Evolutionary conservation across 2,113 vertebrate genomes (phyloP).

Genomic region (Microtus montanus): DNA sequence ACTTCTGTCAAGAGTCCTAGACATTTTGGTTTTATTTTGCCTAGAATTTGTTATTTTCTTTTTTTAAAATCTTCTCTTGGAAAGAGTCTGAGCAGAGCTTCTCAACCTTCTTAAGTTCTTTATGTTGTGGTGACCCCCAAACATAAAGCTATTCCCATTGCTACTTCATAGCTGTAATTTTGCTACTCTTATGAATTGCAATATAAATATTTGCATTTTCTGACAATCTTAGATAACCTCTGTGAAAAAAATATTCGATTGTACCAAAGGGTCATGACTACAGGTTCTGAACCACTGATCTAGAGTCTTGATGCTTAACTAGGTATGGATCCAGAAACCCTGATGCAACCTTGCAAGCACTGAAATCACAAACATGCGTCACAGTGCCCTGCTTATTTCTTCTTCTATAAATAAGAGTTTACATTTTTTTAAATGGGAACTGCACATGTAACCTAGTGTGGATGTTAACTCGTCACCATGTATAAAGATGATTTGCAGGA

Average conservation of each 20-base stretch:
- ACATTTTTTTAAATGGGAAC: not conserved
- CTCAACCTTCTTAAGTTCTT: not conserved
- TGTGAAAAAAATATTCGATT: not conserved
- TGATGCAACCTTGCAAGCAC: not conserved
- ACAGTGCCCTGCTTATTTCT: not conserved
- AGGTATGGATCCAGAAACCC: not conserved
- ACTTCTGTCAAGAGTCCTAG: constrained; percentile 10
- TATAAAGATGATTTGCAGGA: not conserved
- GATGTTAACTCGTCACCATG: not conserved
- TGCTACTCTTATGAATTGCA: not conserved
- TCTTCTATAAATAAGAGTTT: constrained; percentile 24
- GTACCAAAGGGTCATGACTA: not conserved
- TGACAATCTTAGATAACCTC: not conserved
- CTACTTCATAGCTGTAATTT: not conserved
- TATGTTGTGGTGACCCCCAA: not conserved
- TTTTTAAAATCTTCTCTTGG: not conserved
- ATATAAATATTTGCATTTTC: not conserved
- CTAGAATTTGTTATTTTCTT: not conserved
- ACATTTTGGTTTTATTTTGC: not conserved
- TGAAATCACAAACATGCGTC: not conserved
- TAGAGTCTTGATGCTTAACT: not conserved
- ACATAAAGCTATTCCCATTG: not conserved
- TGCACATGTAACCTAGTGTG: not conserved
- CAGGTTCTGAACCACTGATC: not conserved
- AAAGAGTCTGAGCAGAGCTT: not conserved